Conservation (phyloP, 2,888 invertebrate genomes). For the Cecidostiba fungosa region DNA sequence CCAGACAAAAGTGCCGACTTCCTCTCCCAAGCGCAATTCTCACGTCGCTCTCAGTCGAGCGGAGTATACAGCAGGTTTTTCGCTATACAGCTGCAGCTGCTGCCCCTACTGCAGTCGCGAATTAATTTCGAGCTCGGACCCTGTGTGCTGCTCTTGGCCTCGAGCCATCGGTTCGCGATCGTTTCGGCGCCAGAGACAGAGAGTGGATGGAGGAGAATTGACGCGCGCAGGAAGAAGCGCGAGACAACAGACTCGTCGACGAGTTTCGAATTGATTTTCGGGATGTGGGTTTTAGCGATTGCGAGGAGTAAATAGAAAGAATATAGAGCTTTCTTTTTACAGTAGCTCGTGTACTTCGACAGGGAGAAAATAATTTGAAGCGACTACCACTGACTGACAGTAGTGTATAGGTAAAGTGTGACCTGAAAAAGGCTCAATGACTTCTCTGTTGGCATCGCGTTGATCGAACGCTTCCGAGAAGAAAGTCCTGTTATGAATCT, state of each 20-base stretch:
- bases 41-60: background rate
- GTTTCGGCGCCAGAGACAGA: background rate
- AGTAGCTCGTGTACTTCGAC: no score
- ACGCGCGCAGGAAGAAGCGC: background rate
- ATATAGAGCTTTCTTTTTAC: no score
- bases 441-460: background rate
- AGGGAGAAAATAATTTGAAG: background rate
- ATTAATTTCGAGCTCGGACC: constrained; percentile 51
- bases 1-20: constrained; percentile 11
- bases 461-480: background rate
- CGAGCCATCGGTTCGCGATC: constrained; percentile 58
- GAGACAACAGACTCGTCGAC: background rate
- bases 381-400: background rate
- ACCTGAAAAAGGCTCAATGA: constrained; percentile 15
- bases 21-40: constrained; percentile 12
- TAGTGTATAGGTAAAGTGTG: background rate
- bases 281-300: background rate
- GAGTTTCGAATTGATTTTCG: background rate
- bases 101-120: constrained; percentile 46
- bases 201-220: background rate
- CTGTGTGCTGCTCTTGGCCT: constrained; percentile 65
- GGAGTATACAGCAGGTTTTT: constrained; percentile 26
- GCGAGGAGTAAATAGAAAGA: background rate
- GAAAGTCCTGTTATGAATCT: background rate
- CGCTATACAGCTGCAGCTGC: constrained; percentile 23